phyloP scores from a whole-genome alignment of 1,140 invertebrate genomes.

The Linepithema humile region DNA sequence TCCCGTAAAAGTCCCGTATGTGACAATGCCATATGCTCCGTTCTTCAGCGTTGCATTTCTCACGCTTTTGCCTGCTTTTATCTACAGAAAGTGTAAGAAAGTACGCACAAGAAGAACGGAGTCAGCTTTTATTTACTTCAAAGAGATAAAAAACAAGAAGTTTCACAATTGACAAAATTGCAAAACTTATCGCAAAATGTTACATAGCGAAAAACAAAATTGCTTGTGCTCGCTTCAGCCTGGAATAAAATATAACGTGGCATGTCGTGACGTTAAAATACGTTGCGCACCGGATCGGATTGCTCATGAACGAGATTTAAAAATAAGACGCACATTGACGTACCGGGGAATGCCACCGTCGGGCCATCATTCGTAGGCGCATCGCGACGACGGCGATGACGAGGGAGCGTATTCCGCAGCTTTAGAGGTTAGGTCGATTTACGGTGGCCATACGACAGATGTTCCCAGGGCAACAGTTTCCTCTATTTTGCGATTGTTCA shows the following conservation, averaged over 20 bases:
- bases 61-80: not conserved
- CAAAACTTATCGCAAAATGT: not conserved
- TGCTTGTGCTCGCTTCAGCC: not conserved
- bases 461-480: conserved; percentile 34
- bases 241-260: not conserved
- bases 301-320: not conserved
- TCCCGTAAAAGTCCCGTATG: not conserved
- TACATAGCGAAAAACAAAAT: no score
- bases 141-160: not conserved
- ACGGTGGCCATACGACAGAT: conserved; percentile 59
- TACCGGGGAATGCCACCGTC: not conserved
- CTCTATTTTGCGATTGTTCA: not conserved
- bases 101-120: not conserved
- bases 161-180: no score
- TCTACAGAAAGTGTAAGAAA: not conserved
- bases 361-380: not conserved
- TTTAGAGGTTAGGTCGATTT: conserved; percentile 62
- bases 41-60: not conserved
- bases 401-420: not conserved
- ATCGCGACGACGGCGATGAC: conserved; percentile 6
- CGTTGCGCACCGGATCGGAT: not conserved
- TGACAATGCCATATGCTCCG: not conserved
- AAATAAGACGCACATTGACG: conserved; percentile 28
- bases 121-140: no score
- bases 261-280: not conserved